Evolutionary conservation across 2,797 vertebrate genomes (phyloP), one percentile per base, ranked within the genome.

Genomic region (Pangasius larnaudii): DNA sequence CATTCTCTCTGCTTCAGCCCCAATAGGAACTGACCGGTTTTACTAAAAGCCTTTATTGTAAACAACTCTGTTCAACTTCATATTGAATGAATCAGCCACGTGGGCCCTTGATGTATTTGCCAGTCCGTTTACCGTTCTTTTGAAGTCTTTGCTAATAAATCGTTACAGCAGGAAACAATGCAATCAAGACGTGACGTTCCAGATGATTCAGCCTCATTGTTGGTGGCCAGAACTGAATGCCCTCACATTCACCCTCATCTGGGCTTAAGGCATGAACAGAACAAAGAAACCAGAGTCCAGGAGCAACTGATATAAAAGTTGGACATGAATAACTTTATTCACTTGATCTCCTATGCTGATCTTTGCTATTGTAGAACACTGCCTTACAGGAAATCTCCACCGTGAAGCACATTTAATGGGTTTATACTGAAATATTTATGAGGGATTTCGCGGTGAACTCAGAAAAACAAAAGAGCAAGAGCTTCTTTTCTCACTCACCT

Each of bases 141-240:
- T 89, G 80, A 91, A 90, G 89, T 89, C 91, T 89, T 90, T 81
- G 77, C 87, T 91, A 90, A 91, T 90, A 91, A 89, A 86, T 89
- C 27, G 69, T 77, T 83, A 39, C 88, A 67, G 71, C 85, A 89
- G 85, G 85, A 89, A 89, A 89, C 88, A 77, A 83, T 86, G 88
- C 88, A 86, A 89, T 89, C 88, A 86, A 89, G 85, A 86, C 61
- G 71, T 89, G 88, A 86, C 80, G 59, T 67, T 69, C 78, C 56
- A 78, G 71, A 71, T 89, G 88, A 86, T 83, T 84, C 85, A 84
- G 80, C 36, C 78, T 77, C 85, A 67, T 86, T 89, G 85, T 89
- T 91, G 88, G 82, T 86, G 89, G 86, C 86, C 84, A 84, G 85
- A 86, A 71, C 58, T 58, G 27, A 87, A 82, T 86, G 88, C 69